Evolutionary conservation across 2,888 invertebrate species (phyloP).

Genomic region (Norana najaformis): DNA sequence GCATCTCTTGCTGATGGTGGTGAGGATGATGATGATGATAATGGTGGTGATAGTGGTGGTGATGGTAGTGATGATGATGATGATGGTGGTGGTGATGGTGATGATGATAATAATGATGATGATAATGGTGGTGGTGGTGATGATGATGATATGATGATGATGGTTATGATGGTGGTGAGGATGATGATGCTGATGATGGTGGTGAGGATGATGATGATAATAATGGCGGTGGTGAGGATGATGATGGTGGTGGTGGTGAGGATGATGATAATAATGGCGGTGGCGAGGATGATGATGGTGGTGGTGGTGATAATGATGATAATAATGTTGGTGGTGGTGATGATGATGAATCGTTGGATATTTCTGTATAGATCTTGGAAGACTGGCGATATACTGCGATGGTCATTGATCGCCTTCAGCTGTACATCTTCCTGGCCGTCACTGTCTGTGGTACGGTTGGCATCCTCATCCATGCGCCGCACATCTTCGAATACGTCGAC

Average conservation of each 20-base stretch:
- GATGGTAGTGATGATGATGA: background rate
- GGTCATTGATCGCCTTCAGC: constrained; percentile 93
- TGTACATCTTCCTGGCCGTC: constrained; percentile 93
- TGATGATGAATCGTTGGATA: background rate
- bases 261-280: background rate
- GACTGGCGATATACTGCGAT: constrained; percentile 99
- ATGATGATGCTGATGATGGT: background rate
- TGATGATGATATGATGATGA: background rate
- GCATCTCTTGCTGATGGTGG: too few relatives aligned
- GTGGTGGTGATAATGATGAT: background rate
- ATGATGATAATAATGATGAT: too few relatives aligned
- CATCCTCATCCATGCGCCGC: constrained; percentile 94
- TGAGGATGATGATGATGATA: too few relatives aligned
- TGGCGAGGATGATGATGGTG: background rate
- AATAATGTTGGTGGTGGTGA: background rate
- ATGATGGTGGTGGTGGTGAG: background rate
- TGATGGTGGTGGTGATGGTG: too few relatives aligned
- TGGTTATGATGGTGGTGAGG: background rate
- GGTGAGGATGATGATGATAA: background rate
- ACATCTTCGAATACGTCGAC: constrained; percentile 95
- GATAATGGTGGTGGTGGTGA: background rate
- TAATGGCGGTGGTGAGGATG: background rate
- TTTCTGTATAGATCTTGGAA: constrained; percentile 78
- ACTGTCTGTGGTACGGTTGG: constrained; percentile 93
- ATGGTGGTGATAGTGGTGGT: too few relatives aligned